A percentile compares a stretch with the other conserved stretches of the same genome.
phyloP scores from a whole-genome alignment of 2,113 vertebrate species.

The Oreocharis arfaki region DNA sequence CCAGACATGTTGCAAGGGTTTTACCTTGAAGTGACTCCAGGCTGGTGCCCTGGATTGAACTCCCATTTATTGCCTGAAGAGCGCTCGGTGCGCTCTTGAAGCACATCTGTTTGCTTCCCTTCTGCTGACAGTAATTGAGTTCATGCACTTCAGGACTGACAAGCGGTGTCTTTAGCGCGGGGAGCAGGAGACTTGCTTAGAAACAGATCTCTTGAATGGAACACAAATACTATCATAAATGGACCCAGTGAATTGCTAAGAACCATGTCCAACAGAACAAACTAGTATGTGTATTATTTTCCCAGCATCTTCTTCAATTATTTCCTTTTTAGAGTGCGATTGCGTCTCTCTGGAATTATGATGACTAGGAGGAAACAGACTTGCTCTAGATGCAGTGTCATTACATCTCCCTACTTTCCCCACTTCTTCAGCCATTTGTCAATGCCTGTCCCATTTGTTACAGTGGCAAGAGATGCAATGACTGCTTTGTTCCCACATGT shows the following conservation, averaged over 20 bases:
- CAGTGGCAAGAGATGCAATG: not conserved
- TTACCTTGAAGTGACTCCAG: not conserved
- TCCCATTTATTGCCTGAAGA: not conserved
- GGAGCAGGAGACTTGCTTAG: not conserved
- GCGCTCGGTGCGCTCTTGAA: not conserved
- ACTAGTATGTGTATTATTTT: not conserved
- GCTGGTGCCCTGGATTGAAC: not conserved
- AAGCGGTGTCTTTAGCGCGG: fast-evolving
- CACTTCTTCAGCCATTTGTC: not conserved
- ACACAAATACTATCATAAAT: not conserved
- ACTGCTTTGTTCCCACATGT: not conserved
- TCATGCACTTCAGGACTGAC: not conserved
- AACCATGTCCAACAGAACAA: not conserved
- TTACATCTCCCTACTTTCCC: not conserved
- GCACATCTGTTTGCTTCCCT: not conserved
- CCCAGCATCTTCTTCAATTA: not conserved
- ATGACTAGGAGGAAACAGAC: not conserved
- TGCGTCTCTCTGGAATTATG: not conserved
- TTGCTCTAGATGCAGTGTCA: not conserved
- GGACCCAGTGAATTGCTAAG: not conserved
- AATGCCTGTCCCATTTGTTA: not conserved
- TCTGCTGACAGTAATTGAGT: not conserved
- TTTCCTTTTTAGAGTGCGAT: not conserved
- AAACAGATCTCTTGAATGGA: not conserved
- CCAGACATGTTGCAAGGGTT: not conserved